Base-by-base conservation (phyloP, 2,888 invertebrate genomes). In the Cyaniris semiargus region DNA sequence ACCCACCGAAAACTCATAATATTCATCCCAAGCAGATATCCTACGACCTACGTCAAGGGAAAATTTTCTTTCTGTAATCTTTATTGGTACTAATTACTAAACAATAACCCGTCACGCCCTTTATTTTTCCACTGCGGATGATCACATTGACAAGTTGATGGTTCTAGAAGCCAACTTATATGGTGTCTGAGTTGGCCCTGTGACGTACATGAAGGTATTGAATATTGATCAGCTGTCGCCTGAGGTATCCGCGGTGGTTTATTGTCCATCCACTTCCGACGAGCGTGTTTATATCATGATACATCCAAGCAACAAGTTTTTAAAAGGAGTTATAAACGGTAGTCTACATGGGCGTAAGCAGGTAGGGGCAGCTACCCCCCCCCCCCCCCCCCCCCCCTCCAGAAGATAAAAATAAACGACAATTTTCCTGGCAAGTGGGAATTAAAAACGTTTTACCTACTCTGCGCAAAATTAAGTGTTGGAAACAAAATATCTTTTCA, bases 191-290 rank as follows among this genome's bases (percentile, higher is more conserved):
- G 23, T 60, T 60, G 60, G 60, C 13, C 10, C 23, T 60, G 23
- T 60, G 60, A 60, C 60, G 60, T 23, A 60, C 60, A 10, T 10
- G 13, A 60, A 60, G 21, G 23, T 60, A 60, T 60, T 60, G 60
- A 60, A 58, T 58, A 58, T 58, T 58, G 58, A 58, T 58, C 21
- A 58, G 18, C 58, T 58, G 58, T 58, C 21, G 58, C 21, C 58
- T 58, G 8, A 21, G 21, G 58, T 21, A 58, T 60, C 21, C 23
- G 13, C 3, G 23, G 10, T 60, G 60, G 21, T 23, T 23, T 60
- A 60, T 60, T 13, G 23, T 23, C 13, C 60, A 60, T 23, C 13
- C 3, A 23, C 13, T 58, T 58, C 58, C 10, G 58, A 21, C 10
- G 58, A 10, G 21, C 7, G 10, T 58, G 58, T 8, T 21, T 21